phyloP scores from a whole-genome alignment of 2,888 invertebrate genomes.

The Oscheius sp. region DNA sequence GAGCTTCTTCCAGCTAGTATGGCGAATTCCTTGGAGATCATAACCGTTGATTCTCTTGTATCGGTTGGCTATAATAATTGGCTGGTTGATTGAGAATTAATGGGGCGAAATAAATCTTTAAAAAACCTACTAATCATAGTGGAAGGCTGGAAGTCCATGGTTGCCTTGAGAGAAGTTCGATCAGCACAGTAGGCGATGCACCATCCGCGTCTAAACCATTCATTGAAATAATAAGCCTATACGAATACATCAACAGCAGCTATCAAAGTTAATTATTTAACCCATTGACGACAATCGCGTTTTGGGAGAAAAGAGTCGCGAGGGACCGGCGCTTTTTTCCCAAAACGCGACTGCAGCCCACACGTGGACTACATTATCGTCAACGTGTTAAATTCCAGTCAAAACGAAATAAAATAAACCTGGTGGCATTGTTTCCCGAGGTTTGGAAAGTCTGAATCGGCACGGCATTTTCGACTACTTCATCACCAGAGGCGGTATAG shows the following conservation, averaged over 20 bases:
- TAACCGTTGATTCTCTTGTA: not conserved
- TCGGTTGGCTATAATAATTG: slow-evolving; percentile 2
- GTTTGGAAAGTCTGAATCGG: slow-evolving; percentile 44
- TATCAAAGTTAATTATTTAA: too few relatives aligned
- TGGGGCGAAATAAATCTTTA: too few relatives aligned
- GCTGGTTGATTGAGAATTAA: not conserved
- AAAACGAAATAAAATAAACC: too few relatives aligned
- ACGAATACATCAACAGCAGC: too few relatives aligned
- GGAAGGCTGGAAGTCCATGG: slow-evolving; percentile 38
- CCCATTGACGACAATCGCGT: too few relatives aligned
- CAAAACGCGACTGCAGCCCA: too few relatives aligned
- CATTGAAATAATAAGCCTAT: too few relatives aligned
- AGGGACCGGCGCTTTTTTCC: too few relatives aligned
- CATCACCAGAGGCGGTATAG: slow-evolving; percentile 41
- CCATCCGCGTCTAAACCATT: slow-evolving; percentile 43
- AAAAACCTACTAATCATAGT: not conserved
- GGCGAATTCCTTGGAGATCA: slow-evolving; percentile 6
- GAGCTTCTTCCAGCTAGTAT: not conserved
- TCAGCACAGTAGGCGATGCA: slow-evolving; percentile 46
- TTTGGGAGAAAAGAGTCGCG: too few relatives aligned
- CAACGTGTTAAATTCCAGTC: too few relatives aligned
- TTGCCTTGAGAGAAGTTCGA: slow-evolving; percentile 44
- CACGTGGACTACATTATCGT: too few relatives aligned
- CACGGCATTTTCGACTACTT: slow-evolving; percentile 44
- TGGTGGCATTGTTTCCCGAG: slow-evolving; percentile 41